Conservation (phyloP, 2,888 invertebrate species). For the Odontocolon sp. region DNA sequence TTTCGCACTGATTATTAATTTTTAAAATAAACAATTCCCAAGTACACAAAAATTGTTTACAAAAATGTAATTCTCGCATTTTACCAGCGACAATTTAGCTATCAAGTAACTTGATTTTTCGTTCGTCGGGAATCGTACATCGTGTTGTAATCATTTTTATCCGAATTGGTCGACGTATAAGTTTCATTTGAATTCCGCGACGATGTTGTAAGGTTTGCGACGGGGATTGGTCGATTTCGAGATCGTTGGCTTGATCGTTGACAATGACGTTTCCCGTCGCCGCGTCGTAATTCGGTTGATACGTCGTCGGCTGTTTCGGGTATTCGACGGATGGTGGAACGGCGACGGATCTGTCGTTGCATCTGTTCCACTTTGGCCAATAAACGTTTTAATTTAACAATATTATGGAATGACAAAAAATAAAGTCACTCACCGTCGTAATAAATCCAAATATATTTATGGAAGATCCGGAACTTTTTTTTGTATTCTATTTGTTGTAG, state of each 20-base stretch:
- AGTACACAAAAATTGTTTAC: too few relatives aligned
- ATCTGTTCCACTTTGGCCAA: conserved; percentile 96
- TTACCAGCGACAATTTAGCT: too few relatives aligned
- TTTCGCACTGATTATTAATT: too few relatives aligned
- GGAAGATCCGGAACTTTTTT: too few relatives aligned
- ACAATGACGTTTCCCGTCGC: conserved; percentile 18
- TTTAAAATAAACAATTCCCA: too few relatives aligned
- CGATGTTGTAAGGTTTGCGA: conserved; percentile 69
- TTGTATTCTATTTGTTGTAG: too few relatives aligned
- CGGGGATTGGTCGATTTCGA: conserved; percentile 39
- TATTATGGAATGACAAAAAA: too few relatives aligned
- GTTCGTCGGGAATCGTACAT: conserved; percentile 68
- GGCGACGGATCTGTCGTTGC: conserved; percentile 92
- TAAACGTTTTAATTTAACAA: too few relatives aligned
- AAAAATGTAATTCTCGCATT: too few relatives aligned
- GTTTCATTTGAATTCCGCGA: conserved; percentile 63
- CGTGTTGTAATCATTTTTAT: conserved; percentile 66
- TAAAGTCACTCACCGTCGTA: too few relatives aligned
- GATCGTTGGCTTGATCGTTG: neutral
- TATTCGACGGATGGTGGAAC: too few relatives aligned
- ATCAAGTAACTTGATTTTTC: conserved; percentile 60
- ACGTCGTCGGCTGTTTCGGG: neutral
- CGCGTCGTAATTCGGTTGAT: conserved; percentile 35
- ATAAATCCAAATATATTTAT: too few relatives aligned
- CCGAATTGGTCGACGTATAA: conserved; percentile 47